A percentile compares a stretch with the other conserved stretches of the same genome.
phyloP scores from a whole-genome alignment of 1,140 invertebrate genomes.

The Cydia amplana region DNA sequence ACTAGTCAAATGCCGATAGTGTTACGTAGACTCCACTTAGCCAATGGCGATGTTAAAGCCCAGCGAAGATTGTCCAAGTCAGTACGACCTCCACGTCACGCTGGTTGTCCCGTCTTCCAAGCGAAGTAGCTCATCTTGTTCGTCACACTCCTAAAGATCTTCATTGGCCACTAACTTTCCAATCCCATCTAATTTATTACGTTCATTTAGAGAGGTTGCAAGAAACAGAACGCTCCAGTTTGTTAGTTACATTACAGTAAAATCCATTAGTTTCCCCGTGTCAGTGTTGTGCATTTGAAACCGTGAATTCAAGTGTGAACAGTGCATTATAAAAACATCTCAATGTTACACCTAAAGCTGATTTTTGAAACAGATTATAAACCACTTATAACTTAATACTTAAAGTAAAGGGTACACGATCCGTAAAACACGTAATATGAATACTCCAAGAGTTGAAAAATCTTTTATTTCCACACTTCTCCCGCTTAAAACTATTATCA shows the following conservation, averaged over 20 bases:
- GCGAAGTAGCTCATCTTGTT: too few species aligned
- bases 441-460: slow-evolving; percentile 70
- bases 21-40: not conserved
- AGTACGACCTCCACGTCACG: not conserved
- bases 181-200: not conserved
- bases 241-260: slow-evolving; percentile 29
- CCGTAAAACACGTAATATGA: slow-evolving; percentile 62
- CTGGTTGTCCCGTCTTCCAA: not conserved
- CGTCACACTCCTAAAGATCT: not conserved
- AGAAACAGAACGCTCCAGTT: slow-evolving; percentile 31
- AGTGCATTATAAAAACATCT: slow-evolving; percentile 18
- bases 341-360: not conserved
- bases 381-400: slow-evolving; percentile 36
- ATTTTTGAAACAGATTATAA: not conserved
- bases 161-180: not conserved
- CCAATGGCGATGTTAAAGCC: not conserved
- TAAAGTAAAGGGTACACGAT: slow-evolving; percentile 56
- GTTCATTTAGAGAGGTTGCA: slow-evolving; percentile 38
- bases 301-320: not conserved
- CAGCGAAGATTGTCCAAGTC: not conserved
- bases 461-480: slow-evolving; percentile 69
- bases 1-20: not conserved
- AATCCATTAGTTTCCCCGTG: slow-evolving; percentile 16
- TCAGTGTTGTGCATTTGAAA: slow-evolving; percentile 18
- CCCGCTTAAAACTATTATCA: slow-evolving; percentile 66